Conservation (phyloP, 2,113 vertebrate genomes). For the Myotis brandtii region DNA sequence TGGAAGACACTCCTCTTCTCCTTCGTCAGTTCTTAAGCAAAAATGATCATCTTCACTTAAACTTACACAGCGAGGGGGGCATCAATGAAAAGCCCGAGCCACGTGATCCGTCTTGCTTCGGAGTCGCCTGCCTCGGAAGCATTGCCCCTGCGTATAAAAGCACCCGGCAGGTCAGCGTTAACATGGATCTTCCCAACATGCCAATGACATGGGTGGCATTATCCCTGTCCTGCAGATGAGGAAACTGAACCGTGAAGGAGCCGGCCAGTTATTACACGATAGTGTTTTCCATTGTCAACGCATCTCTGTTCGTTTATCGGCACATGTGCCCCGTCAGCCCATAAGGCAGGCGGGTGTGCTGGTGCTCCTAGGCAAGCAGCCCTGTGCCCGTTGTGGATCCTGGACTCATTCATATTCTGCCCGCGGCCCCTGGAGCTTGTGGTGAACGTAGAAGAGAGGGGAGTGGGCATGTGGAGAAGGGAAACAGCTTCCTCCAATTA, state of each 20-base stretch:
- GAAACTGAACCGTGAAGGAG: not conserved
- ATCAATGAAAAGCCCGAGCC: not conserved
- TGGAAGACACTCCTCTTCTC: not conserved
- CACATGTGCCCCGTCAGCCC: not conserved
- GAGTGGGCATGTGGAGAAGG: not conserved
- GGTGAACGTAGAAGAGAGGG: not conserved
- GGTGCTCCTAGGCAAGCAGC: not conserved
- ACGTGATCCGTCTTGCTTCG: not conserved
- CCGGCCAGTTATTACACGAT: not conserved
- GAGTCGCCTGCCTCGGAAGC: accelerated
- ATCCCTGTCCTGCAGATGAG: not conserved
- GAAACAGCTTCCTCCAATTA: too few relatives aligned
- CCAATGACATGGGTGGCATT: not conserved
- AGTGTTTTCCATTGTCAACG: constrained; percentile 19
- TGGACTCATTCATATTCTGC: not conserved
- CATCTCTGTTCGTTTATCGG: not conserved
- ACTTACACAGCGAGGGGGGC: not conserved
- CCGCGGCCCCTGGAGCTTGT: not conserved
- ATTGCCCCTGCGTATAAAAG: not conserved
- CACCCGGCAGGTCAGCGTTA: not conserved
- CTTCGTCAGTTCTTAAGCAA: not conserved
- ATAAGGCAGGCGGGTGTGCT: not conserved
- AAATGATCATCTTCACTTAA: not conserved
- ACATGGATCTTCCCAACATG: not conserved
- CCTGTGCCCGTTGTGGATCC: not conserved